Evolutionary conservation across 2,888 invertebrate species (phyloP).

Genomic region (Catotricha subobsoleta): DNA sequence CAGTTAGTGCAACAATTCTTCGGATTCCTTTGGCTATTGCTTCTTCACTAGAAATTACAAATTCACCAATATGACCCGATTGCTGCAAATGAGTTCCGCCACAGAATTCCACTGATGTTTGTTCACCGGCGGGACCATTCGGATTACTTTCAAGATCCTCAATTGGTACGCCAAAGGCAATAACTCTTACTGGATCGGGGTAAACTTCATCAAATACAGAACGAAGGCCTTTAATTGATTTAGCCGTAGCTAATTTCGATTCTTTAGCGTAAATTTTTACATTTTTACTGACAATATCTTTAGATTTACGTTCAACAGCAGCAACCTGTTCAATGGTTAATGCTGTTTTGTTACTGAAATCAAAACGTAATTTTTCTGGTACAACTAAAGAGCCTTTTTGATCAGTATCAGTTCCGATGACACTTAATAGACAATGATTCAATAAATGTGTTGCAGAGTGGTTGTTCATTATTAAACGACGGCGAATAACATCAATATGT

Average conservation of each 20-base stretch:
- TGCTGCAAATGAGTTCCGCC: conserved; percentile 91
- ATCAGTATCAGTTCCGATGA: conserved; percentile 79
- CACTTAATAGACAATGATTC: conserved; percentile 82
- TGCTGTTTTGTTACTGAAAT: conserved; percentile 89
- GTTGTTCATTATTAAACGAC: conserved; percentile 93
- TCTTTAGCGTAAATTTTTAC: conserved; percentile 76
- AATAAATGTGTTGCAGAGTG: conserved; percentile 95
- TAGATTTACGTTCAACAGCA: conserved; percentile 63
- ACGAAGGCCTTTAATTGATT: conserved; percentile 77
- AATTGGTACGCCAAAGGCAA: conserved; percentile 85
- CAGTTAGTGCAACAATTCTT: conserved; percentile 91
- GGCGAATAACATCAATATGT: conserved; percentile 65
- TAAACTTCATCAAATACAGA: conserved; percentile 99
- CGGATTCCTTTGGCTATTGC: conserved; percentile 98
- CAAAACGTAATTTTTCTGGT: conserved; percentile 90
- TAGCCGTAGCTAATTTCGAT: conserved; percentile 64
- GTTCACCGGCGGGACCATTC: conserved; percentile 51
- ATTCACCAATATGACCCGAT: conserved; percentile 85
- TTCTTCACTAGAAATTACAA: conserved; percentile 93
- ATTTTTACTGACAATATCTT: conserved; percentile 56
- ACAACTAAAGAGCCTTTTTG: conserved; percentile 95
- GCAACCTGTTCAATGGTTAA: conserved; percentile 79
- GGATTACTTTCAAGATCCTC: conserved; percentile 80
- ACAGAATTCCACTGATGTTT: conserved; percentile 96
- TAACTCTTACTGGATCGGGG: conserved; percentile 87